Evolutionary conservation across 1,140 invertebrate genomes (phyloP).

Genomic region (Papilio glaucus): DNA sequence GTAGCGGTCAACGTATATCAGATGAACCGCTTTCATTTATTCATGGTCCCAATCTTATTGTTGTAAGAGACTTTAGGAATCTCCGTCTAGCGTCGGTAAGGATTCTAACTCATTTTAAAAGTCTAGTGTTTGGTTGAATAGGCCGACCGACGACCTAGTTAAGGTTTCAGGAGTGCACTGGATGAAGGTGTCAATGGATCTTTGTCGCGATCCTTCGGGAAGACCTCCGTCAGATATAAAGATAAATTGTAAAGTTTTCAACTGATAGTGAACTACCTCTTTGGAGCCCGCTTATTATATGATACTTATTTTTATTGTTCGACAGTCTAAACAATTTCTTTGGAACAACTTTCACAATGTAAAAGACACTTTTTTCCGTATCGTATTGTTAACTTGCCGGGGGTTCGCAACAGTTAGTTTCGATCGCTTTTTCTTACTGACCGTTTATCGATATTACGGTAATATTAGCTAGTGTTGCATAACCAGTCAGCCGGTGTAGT

Average conservation of each 20-base stretch:
- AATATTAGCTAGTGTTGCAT: slow-evolving; percentile 66
- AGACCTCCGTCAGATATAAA: too few relatives aligned
- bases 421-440: slow-evolving; percentile 41
- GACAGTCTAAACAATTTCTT: slow-evolving; percentile 31
- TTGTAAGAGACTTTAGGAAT: too few relatives aligned
- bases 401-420: slow-evolving; percentile 38
- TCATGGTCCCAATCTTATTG: too few relatives aligned
- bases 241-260: too few relatives aligned
- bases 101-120: too few relatives aligned
- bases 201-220: too few relatives aligned
- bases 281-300: neutral
- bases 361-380: slow-evolving; percentile 14
- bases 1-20: too few relatives aligned
- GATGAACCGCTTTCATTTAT: too few relatives aligned
- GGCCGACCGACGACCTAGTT: neutral
- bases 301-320: neutral
- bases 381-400: slow-evolving; percentile 25
- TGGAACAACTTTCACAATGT: slow-evolving; percentile 27
- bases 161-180: neutral
- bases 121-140: too few relatives aligned
- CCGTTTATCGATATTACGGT: slow-evolving; percentile 64
- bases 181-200: neutral
- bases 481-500: slow-evolving; percentile 54
- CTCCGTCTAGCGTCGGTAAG: too few relatives aligned
- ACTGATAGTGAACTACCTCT: neutral